Base-by-base conservation (phyloP, 2,797 vertebrate genomes). In the Lutjanus campechanus region DNA sequence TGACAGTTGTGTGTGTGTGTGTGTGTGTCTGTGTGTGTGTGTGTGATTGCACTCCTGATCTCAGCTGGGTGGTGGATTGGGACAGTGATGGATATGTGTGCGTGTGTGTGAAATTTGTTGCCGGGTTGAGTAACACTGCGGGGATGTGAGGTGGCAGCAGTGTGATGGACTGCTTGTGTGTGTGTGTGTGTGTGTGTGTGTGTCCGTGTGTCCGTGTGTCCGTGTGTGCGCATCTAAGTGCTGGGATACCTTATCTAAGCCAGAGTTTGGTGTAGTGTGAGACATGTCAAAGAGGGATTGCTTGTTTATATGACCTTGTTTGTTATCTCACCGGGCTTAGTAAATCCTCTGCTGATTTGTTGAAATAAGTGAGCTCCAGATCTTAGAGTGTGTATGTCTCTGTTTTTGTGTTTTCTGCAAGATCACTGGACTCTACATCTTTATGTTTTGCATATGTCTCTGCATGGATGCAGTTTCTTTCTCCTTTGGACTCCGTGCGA, bases 81-180 rank as follows among this genome's bases (percentile, higher is more conserved):
- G 90, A 91, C 89, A 85, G 70, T 91, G 92, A 93, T 91, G 89
- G 86, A 91, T 92, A 73, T 13, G 73, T 73, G 72, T 60, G 83
- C 1, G 61, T 44, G 71, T 25, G 85, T 81, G 88, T 77, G 89
- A 81, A 85, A 87, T 91, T 85, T 90, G 89, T 89, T 75, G 83
- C 77, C 29, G 51, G 76, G 80, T 85, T 88, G 89, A 90, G 89
- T 75, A 89, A 84, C 89, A 85, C 83, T 8, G 72, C 55, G 0
- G 86, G 90, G 87, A 86, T 79, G 83, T 64, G 60, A 71, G 76
- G 69, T 82, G 79, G 83, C 85, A 76, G 76, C 16, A 5, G 11
- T 2, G 53, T 88, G 90, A 90, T 88, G 85, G 78, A 88, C 80
- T 81, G 78, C 73, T 22, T 1, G 68, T 76, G 77, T 67, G 82